Conservation (phyloP, 2,113 vertebrate genomes). For the Brienomyrus longianalis region DNA sequence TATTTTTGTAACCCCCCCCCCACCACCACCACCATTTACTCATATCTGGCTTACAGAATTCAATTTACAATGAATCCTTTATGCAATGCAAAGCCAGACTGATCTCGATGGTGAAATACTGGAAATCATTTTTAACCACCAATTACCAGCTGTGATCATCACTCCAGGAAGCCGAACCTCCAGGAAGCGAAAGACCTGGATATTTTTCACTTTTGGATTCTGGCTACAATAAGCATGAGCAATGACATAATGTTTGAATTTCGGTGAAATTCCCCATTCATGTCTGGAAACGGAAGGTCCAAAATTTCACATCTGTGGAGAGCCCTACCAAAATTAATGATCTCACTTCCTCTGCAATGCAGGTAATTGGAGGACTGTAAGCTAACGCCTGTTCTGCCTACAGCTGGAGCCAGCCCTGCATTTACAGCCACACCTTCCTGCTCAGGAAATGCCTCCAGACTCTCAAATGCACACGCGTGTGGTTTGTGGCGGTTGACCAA, state of each 20-base stretch:
- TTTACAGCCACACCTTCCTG: neutral
- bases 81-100: neutral
- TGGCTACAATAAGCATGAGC: neutral
- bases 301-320: neutral
- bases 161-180: neutral
- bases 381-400: neutral
- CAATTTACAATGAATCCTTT: neutral
- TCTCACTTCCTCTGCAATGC: neutral
- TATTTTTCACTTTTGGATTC: neutral
- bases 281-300: neutral
- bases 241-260: neutral
- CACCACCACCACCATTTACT: neutral
- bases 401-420: neutral
- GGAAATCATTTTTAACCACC: neutral
- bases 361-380: neutral
- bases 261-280: neutral
- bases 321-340: neutral
- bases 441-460: neutral
- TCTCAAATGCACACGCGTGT: neutral
- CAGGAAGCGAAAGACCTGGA: neutral
- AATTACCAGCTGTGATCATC: neutral
- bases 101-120: neutral
- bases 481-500: slow-evolving; percentile 31
- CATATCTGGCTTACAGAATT: neutral
- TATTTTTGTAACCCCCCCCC: neutral